These are phyloP conservation scores for Bruchidius siliquastri DNA, from an alignment of 2,888 invertebrate genomes.

Conservation along the genomic window DNA sequence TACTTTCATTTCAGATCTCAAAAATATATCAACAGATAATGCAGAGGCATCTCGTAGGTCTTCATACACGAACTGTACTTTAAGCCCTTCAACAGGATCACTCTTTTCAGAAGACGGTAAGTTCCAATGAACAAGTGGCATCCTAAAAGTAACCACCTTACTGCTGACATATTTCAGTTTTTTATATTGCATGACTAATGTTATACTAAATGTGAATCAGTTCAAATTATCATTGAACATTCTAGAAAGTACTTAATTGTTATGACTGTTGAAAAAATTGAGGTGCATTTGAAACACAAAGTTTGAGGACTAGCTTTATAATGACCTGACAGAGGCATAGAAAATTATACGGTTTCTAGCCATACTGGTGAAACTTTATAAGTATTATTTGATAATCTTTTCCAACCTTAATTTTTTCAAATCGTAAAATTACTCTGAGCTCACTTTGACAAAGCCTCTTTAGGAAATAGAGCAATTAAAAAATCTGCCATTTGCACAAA, in stretches of 20 bases:
- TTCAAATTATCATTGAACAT: no score
- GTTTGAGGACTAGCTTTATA: background rate
- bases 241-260: background rate
- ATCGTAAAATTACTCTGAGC: no score
- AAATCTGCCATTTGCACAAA: no score
- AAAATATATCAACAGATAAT: conserved; percentile 25
- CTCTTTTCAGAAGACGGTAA: conserved; percentile 34
- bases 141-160: background rate
- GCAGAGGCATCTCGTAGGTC: conserved; percentile 31
- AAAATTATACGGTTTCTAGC: no score
- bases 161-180: background rate
- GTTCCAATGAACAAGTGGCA: background rate
- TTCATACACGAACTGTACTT: conserved; percentile 30
- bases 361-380: no score
- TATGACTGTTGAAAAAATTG: background rate
- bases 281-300: background rate
- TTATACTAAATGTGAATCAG: background rate
- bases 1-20: conserved; percentile 17
- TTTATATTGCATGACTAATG: background rate
- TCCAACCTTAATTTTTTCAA: no score
- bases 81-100: conserved; percentile 24
- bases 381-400: no score
- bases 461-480: no score
- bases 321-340: no score
- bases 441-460: no score